phyloP scores from a whole-genome alignment of 2,888 invertebrate species.

The Silvanus unidentatus region DNA sequence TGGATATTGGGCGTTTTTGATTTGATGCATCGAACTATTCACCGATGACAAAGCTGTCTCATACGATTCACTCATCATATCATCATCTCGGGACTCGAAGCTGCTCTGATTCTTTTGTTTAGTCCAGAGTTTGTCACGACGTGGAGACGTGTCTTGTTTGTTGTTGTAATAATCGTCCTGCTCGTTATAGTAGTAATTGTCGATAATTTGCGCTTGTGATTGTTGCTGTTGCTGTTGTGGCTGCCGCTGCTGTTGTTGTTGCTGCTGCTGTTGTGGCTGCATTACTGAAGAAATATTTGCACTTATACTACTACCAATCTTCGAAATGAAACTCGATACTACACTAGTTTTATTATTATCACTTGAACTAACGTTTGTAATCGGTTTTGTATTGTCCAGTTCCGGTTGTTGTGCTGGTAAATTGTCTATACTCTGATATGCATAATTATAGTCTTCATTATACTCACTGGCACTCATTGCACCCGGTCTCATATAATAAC shows the following conservation, averaged over 20 bases:
- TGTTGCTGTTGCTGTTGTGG: constrained; percentile 8
- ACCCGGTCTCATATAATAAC: constrained; percentile 41
- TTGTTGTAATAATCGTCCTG: constrained; percentile 28
- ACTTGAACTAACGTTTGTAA: constrained; percentile 1
- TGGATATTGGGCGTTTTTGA: constrained; percentile 22
- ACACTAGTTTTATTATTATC: constrained; percentile 11
- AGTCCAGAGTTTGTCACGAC: neutral
- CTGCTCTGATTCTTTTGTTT: constrained; percentile 50
- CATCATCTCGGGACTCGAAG: constrained; percentile 52
- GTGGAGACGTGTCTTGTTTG: constrained; percentile 3
- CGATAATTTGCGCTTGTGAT: constrained; percentile 25
- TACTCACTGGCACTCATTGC: constrained; percentile 47
- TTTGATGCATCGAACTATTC: constrained; percentile 42
- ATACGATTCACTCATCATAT: constrained; percentile 52
- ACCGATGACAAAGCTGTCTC: constrained; percentile 51
- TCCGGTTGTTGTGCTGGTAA: constrained; percentile 44
- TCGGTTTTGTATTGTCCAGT: constrained; percentile 21
- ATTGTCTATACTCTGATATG: constrained; percentile 64
- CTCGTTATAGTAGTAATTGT: constrained; percentile 33
- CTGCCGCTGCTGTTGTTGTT: constrained; percentile 15
- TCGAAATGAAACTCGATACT: neutral
- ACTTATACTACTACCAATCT: neutral
- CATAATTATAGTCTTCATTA: constrained; percentile 66
- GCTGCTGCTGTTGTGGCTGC: constrained; percentile 10
- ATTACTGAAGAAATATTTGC: constrained; percentile 21